Base-by-base conservation (phyloP, 2,888 invertebrate genomes). In the Dusona sp. region DNA sequence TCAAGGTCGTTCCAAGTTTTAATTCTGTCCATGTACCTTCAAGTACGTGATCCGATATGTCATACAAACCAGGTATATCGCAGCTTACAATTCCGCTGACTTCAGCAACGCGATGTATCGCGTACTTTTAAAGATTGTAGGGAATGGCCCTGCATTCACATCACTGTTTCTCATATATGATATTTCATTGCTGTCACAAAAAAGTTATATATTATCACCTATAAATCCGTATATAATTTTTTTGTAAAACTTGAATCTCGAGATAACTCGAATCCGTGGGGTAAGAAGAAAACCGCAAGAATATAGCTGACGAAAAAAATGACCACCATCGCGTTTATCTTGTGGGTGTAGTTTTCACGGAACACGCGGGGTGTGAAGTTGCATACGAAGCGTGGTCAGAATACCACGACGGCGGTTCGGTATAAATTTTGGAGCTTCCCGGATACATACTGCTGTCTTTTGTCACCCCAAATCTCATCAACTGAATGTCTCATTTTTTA, bases 301-400 rank as follows among this genome's bases (percentile, higher is more conserved):
- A 75, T 75, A 75, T 61, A n/a, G n/a, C 45, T 61, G 75, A 19
- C 29, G 61, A 51, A 51, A 51, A 79, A 79, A 57, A 79, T 68
- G 65, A 79, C 70, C 57, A 57, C 57, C 57, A 68, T 61, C 38
- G 67, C 68, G 79, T 57, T 67, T 73, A 67, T 81, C 70, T 78
- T 16, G 45, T 61, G 82, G 79, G 84, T 45, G 65, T 82, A 83
- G 77, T 61, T 79, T 68, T 57, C 57, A 61, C 54, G 57, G 42
- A 57, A 79, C 77, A 77, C 79, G 72, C 70, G 57, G 67, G 77
- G 81, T 75, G 68, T 57, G 67, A 79, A 70, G 79, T 67, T 87
- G 82, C 84, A 84, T 82, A 79, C 82, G 82, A 84, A 87, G 84
- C 83, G 82, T 79, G 84, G 84, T 82, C 64, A 75, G 87, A 87